phyloP scores from a whole-genome alignment of 2,113 vertebrate species.

The Ariopsis seemanni region DNA sequence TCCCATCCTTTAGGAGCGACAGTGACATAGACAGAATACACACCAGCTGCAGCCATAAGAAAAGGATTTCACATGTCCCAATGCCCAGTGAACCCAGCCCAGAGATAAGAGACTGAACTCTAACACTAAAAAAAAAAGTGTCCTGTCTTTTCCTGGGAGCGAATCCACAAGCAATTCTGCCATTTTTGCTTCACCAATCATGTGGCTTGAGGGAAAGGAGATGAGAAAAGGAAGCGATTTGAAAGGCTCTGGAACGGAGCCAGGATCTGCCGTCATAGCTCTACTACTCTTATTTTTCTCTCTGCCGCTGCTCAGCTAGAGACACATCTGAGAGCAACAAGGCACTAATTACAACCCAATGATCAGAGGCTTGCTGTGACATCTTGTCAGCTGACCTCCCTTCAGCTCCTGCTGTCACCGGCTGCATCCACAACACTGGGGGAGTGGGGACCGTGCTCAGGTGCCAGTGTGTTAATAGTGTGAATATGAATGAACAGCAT shows the following conservation, averaged over 20 bases:
- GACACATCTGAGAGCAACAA: conserved; percentile 74
- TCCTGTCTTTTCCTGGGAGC: conserved; percentile 21
- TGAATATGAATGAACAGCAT: conserved; percentile 37
- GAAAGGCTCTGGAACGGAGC: conserved; percentile 44
- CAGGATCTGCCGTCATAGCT: conserved; percentile 39
- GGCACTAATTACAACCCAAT: conserved; percentile 81
- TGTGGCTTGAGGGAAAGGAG: conserved; percentile 33
- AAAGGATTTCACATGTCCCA: conserved; percentile 21
- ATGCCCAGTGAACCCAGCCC: conserved; percentile 9
- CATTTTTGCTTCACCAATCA: conserved; percentile 47
- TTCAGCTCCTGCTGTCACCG: conserved; percentile 62
- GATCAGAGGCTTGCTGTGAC: conserved; percentile 70
- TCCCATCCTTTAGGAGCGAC: conserved; percentile 9
- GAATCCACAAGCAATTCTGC: conserved; percentile 18
- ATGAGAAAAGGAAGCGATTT: conserved; percentile 39
- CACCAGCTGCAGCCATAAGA: conserved; percentile 35
- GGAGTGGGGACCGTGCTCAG: conserved; percentile 40
- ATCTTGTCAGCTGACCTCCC: conserved; percentile 63
- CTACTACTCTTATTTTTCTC: conserved; percentile 59
- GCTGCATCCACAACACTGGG: conserved; percentile 53
- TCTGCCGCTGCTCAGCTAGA: conserved; percentile 71
- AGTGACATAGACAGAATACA: conserved; percentile 14
- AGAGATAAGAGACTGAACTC: conserved; percentile 27
- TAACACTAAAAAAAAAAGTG: conserved; percentile 2
- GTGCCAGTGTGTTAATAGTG: conserved; percentile 46